Evolutionary conservation across 1,140 invertebrate species (phyloP).

Genomic region (Dinoponera quadriceps): DNA sequence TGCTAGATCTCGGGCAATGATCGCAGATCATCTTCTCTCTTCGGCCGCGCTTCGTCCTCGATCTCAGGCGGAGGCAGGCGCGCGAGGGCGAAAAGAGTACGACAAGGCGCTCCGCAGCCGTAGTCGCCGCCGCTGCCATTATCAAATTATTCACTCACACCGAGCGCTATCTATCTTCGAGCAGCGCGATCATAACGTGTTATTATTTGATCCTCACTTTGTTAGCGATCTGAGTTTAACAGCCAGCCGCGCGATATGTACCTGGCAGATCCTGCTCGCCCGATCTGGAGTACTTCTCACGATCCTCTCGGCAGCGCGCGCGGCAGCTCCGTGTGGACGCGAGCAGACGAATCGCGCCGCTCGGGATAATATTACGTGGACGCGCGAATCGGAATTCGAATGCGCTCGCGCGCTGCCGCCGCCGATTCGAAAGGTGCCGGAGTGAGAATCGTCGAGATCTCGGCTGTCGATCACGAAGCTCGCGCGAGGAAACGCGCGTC

Average conservation of each 20-base stretch:
- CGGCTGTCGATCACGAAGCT: conserved; percentile 39
- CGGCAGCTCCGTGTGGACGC: conserved; percentile 51
- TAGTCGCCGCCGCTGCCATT: conserved; percentile 75
- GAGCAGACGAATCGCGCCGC: conserved; percentile 16
- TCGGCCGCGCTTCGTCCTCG: conserved; percentile 62
- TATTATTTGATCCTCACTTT: conserved; percentile 86
- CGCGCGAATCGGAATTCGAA: conserved; percentile 27
- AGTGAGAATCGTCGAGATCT: conserved; percentile 13
- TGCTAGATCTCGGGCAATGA: conserved; percentile 82
- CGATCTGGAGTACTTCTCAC: conserved; percentile 82
- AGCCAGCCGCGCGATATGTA: conserved; percentile 73
- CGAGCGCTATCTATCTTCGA: conserved; percentile 83
- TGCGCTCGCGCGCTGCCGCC: not conserved
- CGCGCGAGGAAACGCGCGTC: conserved; percentile 4
- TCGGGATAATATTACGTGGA: conserved; percentile 45
- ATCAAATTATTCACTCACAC: conserved; percentile 85
- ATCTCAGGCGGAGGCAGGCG: conserved; percentile 56
- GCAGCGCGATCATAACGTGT: conserved; percentile 82
- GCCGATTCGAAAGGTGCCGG: conserved; percentile 33
- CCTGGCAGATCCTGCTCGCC: conserved; percentile 76
- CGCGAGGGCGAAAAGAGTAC: conserved; percentile 66
- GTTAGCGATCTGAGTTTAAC: conserved; percentile 83
- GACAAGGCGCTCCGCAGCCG: conserved; percentile 66
- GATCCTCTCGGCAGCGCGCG: conserved; percentile 63
- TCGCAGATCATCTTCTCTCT: conserved; percentile 73